These are phyloP conservation scores for Carabus problematicus DNA, from an alignment of 2,888 invertebrate genomes.

Conservation along the genomic window DNA sequence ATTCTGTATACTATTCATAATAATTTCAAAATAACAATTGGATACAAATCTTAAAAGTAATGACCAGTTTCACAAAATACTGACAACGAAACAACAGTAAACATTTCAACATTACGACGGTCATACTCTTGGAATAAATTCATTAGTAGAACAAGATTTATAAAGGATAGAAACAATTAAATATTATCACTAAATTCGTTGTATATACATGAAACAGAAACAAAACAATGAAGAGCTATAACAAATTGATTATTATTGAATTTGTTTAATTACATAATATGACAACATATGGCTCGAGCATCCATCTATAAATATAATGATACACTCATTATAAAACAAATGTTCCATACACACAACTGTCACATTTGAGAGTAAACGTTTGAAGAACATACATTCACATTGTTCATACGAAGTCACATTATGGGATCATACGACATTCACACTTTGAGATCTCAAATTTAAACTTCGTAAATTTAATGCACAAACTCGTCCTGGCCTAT, in stretches of 20 bases:
- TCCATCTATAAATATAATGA: constrained; percentile 4
- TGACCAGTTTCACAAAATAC: too few species aligned
- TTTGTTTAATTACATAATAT: constrained; percentile 47
- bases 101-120: too few species aligned
- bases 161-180: too few species aligned
- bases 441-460: constrained; percentile 40
- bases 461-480: constrained; percentile 53
- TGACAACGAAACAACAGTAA: too few species aligned
- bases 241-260: constrained; percentile 54
- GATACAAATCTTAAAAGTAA: too few species aligned
- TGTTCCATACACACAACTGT: constrained; percentile 17
- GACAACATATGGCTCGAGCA: constrained; percentile 9
- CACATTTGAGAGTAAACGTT: not conserved
- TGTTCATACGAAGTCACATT: constrained; percentile 24
- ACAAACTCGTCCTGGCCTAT: constrained; percentile 60
- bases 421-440: constrained; percentile 35
- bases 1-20: too few species aligned
- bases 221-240: constrained; percentile 54
- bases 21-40: too few species aligned
- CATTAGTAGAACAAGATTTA: too few species aligned
- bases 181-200: too few species aligned
- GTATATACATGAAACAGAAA: not conserved
- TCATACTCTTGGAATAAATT: too few species aligned
- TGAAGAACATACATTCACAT: constrained; percentile 27
- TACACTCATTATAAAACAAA: constrained; percentile 3